Base-by-base conservation (phyloP, 1,140 invertebrate genomes). In the Zaprionus lachaisei region DNA sequence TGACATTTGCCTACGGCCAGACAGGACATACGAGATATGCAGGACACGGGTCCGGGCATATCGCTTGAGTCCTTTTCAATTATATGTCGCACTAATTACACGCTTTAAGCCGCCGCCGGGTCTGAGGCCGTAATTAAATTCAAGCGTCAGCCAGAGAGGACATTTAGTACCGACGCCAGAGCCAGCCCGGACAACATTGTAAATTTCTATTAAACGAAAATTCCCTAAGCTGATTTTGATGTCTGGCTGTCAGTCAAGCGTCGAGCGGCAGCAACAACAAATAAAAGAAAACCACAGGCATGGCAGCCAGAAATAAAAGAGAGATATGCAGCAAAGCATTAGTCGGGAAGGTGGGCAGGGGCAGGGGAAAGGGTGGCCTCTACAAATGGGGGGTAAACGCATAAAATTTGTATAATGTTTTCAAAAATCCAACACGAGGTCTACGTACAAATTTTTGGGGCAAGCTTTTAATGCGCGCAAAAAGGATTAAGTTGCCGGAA, bases 181-280 rank as follows among this genome's bases (percentile, higher is more conserved):
- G 11, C 12, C 28, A 20, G 63, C 26, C 34, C 66, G 70, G 56
- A 75, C 76, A 79, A 80, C 67, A 81, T 81, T 81, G 79, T 81
- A 81, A 81, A 81, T 81, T 78, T 81, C 79, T 79, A 81, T 81
- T 79, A 79, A 79, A 72, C 77, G 79, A 70, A 75, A 81, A 81
- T 81, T 81, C 77, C 79, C 79, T 81, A 81, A 81, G 79, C 79
- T 81, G 77, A 81, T 81, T 81, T 81, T 81, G 79, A 81, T 81
- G 79, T 81, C 79, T 79, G 77, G 66, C 76, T 81, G 77, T 81
- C 75, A 73, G 58, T 73, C 77, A 72, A 79, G 79, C 72, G 76
- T 63, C 67, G 76, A 22, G 72, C 62, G 63, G 54, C 20, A 47
- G 41, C 31, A 61, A 44, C 47, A 64, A 54, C 62, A 65, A 70